Evolutionary conservation across 2,797 vertebrate genomes (phyloP).

Genomic region (Poliocrania exsul): DNA sequence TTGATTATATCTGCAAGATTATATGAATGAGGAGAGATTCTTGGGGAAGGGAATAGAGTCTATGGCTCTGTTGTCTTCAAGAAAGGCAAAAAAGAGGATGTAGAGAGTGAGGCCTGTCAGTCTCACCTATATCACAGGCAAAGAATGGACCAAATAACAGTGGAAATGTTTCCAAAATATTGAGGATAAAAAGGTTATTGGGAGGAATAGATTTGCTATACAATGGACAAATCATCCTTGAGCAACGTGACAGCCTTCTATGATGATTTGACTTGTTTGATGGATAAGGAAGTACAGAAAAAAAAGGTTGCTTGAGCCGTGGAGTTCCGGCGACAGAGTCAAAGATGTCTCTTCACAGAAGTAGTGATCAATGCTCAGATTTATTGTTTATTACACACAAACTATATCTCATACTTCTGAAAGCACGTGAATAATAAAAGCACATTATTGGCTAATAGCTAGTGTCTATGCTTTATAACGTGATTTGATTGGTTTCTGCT

Average conservation of each 20-base stretch:
- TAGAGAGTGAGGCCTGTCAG: neutral
- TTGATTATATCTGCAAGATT: neutral
- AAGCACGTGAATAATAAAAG: too few relatives aligned
- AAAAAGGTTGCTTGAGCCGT: too few relatives aligned
- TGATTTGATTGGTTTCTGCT: too few relatives aligned
- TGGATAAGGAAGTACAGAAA: too few relatives aligned
- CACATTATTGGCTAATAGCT: too few relatives aligned
- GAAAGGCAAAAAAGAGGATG: neutral
- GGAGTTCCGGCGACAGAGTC: too few relatives aligned
- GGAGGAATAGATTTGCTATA: neutral
- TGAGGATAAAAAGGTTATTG: neutral
- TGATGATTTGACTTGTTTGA: neutral
- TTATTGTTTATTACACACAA: too few relatives aligned
- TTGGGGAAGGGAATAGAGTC: neutral
- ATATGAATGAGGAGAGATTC: neutral
- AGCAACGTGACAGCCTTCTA: neutral
- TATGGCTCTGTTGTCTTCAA: neutral
- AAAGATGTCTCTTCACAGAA: too few relatives aligned
- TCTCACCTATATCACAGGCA: neutral
- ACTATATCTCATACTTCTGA: too few relatives aligned
- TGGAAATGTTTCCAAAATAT: neutral
- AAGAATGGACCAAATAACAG: neutral
- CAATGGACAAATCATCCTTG: neutral
- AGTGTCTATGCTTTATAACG: too few relatives aligned
- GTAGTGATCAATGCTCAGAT: too few relatives aligned